Base-by-base conservation (phyloP, 2,888 invertebrate genomes). In the Clunio marinus region DNA sequence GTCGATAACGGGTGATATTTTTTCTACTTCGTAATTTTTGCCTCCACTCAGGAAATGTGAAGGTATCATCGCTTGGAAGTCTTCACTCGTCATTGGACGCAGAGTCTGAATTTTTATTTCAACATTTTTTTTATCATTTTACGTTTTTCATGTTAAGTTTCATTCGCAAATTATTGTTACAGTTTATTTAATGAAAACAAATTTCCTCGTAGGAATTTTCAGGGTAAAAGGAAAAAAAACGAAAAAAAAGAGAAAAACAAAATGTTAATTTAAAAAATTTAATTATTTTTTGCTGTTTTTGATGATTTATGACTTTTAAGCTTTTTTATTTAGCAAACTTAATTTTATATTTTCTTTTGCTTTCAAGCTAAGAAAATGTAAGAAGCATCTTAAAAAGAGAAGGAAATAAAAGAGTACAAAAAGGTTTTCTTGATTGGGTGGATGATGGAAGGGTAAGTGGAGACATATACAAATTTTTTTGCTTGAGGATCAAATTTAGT, bases 21-120 rank as follows among this genome's bases (percentile, higher is more conserved):
- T 62, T 66, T 58, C 57, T 27, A 32, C 28, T 27, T 65, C 60
- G 20, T 59, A 46, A 15, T 41, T 66, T 70, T 76, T 75, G 69
- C 76, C 78, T 89, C 91, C 75, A 88, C 89, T 83, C 72, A 91
- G 87, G 86, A 93, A 93, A 82, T 91, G 93, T 77, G 91, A 88
- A 75, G 93, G 93, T 76, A 93, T 93, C 92, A 93, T 91, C 82
- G 93, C 91, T 86, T 92, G 91, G 85, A 93, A 93, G 83, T 93
- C 92, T 83, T 91, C 92, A 84, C 88, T 92, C 82, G 92, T 92
- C 83, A 93, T 87, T 79, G 93, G 91, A 82, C 89, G 87, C 81
- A 89, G 84, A 75, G 84, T 35, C 55, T 20, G 20, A 66, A 65
- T 65, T 35, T 13, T 25, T 69, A 63, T 51, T 60, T 45, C 2